Evolutionary conservation across 2,888 invertebrate genomes (phyloP).

Genomic region (Ptycholaimellus sp.): DNA sequence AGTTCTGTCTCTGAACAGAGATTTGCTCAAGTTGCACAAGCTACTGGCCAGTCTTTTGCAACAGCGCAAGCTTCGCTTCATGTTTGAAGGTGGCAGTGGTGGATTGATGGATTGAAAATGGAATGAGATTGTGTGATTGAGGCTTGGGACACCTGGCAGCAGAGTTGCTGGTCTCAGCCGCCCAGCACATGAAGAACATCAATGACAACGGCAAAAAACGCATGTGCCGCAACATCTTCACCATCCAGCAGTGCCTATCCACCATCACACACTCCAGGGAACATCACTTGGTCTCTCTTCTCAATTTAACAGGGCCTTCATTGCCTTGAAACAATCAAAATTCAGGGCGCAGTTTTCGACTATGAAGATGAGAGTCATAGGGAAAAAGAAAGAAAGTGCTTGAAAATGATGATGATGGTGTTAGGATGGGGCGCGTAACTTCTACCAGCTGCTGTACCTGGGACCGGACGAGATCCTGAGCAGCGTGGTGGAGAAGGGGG

Average conservation of each 20-base stretch:
- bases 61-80: slow-evolving; percentile 49
- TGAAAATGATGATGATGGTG: too few relatives aligned
- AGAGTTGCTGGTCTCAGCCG: slow-evolving; percentile 37
- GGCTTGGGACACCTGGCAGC: slow-evolving; percentile 1
- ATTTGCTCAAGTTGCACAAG: slow-evolving; percentile 45
- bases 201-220: slow-evolving; percentile 54
- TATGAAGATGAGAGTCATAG: too few relatives aligned
- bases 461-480: slow-evolving; percentile 61
- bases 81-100: slow-evolving; percentile 24
- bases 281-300: too few relatives aligned
- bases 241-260: slow-evolving; percentile 57
- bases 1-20: slow-evolving; percentile 39
- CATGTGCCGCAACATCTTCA: slow-evolving; percentile 52
- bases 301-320: too few relatives aligned
- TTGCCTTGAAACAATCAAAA: too few relatives aligned
- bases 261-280: slow-evolving; percentile 43
- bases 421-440: slow-evolving; percentile 64
- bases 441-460: slow-evolving; percentile 58
- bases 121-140: slow-evolving; percentile 2
- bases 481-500: slow-evolving; percentile 56
- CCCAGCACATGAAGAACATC: slow-evolving; percentile 51
- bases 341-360: too few relatives aligned
- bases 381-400: too few relatives aligned
- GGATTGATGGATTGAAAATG: neutral
- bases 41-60: slow-evolving; percentile 47